These are phyloP conservation scores for Paragorgia papillata DNA, from an alignment of 92 coral and sea anemone species.

Conservation along the genomic window DNA sequence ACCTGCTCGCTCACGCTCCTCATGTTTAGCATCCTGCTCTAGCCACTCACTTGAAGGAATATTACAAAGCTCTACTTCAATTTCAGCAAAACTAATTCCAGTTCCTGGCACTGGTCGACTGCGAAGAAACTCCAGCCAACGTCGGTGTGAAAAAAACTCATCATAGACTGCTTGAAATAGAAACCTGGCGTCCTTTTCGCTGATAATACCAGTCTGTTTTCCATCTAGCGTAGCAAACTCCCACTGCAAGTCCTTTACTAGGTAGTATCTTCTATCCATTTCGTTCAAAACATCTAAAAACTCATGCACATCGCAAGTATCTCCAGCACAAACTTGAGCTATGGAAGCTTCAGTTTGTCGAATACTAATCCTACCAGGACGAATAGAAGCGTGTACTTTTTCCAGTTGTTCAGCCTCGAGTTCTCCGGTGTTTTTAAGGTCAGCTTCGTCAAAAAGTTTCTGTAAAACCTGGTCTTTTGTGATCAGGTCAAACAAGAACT, in stretches of 20 bases:
- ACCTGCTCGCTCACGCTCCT: constrained; percentile 76
- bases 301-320: constrained; percentile 89
- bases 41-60: constrained; percentile 95
- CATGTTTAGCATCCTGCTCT: constrained; percentile 88
- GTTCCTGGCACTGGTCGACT: constrained; percentile 93
- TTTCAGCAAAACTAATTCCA: constrained; percentile 93
- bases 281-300: constrained; percentile 90
- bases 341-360: constrained; percentile 89
- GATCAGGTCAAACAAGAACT: constrained; percentile 75
- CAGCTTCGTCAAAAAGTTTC: constrained; percentile 71
- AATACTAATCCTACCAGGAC: constrained; percentile 88
- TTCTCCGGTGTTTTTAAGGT: constrained; percentile 78
- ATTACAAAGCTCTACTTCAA: constrained; percentile 92
- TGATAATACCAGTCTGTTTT: constrained; percentile 85
- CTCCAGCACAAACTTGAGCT: constrained; percentile 80
- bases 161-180: constrained; percentile 96
- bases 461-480: constrained; percentile 78
- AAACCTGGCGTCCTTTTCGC: constrained; percentile 88
- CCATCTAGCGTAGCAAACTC: constrained; percentile 96
- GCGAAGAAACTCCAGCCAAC: constrained; percentile 90
- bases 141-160: constrained; percentile 86
- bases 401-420: constrained; percentile 83
- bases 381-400: constrained; percentile 68
- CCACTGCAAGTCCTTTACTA: constrained; percentile 91
- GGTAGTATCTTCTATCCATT: constrained; percentile 93